Evolutionary conservation across 2,888 invertebrate genomes (phyloP).

Genomic region (Linnaemya vulpina): DNA sequence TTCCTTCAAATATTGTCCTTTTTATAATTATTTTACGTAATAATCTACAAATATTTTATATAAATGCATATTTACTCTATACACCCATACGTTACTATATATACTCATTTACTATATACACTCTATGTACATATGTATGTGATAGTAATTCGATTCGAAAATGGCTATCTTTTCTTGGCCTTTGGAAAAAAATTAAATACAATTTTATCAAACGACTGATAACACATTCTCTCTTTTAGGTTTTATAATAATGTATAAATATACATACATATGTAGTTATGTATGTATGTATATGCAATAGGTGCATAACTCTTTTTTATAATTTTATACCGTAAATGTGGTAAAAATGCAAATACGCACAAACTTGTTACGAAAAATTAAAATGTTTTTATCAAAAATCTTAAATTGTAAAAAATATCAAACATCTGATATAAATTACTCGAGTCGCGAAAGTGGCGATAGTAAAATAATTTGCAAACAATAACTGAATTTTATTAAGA

Average conservation of each 20-base stretch:
- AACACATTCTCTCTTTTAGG: background rate
- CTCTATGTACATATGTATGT: background rate
- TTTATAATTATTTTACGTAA: background rate
- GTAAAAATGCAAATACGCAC: too few species aligned
- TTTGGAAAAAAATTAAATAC: background rate
- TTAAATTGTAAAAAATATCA: too few species aligned
- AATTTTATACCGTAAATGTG: too few species aligned
- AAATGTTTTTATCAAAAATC: too few species aligned
- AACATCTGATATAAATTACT: too few species aligned
- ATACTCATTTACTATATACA: background rate
- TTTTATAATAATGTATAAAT: conserved; percentile 16
- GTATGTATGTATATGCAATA: background rate
- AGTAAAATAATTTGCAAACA: too few species aligned
- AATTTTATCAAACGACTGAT: conserved; percentile 49
- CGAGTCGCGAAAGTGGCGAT: too few species aligned
- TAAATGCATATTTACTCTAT: background rate
- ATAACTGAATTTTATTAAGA: too few species aligned
- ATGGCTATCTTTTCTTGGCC: background rate
- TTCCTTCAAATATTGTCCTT: background rate
- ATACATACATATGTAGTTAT: background rate
- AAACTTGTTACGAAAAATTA: too few species aligned
- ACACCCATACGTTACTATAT: background rate
- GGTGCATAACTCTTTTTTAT: too few species aligned
- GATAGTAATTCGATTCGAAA: background rate
- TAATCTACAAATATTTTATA: background rate